Evolutionary conservation across 2,797 vertebrate species (phyloP).

Genomic region (Xyrichtys novacula): DNA sequence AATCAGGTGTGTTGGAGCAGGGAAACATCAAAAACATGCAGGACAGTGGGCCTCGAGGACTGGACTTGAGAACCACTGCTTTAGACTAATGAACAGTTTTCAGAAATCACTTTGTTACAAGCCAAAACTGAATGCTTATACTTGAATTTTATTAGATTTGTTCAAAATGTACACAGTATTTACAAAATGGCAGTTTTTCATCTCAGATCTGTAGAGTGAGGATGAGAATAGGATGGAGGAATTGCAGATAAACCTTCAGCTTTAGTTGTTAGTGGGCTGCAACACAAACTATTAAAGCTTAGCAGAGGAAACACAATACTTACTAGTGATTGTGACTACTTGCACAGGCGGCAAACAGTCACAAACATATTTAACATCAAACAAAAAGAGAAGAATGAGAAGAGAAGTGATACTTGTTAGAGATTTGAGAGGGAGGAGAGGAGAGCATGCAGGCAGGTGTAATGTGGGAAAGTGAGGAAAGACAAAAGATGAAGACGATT

Average conservation of each 20-base stretch:
- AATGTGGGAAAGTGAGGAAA: conserved; percentile 30
- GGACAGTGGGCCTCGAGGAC: no score
- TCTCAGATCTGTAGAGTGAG: conserved; percentile 62
- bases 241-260: conserved; percentile 69
- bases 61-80: no score
- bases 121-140: conserved; percentile 13
- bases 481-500: conserved; percentile 42
- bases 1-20: no score
- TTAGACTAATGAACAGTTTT: no score
- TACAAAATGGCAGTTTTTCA: conserved; percentile 81
- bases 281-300: conserved; percentile 80
- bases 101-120: no score
- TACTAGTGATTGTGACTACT: conserved; percentile 75
- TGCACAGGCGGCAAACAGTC: conserved; percentile 67
- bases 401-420: conserved; percentile 60
- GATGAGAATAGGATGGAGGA: conserved; percentile 12
- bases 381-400: conserved; percentile 39
- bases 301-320: conserved; percentile 77
- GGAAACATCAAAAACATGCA: no score
- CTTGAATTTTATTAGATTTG: conserved; percentile 76
- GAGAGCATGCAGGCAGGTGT: conserved; percentile 51
- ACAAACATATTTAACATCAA: conserved; percentile 68
- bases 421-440: conserved; percentile 21
- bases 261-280: conserved; percentile 78
- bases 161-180: conserved; percentile 79